These are phyloP conservation scores for Leptinotarsa undecemlineata DNA, from an alignment of 1,140 invertebrate species.

Conservation along the genomic window DNA sequence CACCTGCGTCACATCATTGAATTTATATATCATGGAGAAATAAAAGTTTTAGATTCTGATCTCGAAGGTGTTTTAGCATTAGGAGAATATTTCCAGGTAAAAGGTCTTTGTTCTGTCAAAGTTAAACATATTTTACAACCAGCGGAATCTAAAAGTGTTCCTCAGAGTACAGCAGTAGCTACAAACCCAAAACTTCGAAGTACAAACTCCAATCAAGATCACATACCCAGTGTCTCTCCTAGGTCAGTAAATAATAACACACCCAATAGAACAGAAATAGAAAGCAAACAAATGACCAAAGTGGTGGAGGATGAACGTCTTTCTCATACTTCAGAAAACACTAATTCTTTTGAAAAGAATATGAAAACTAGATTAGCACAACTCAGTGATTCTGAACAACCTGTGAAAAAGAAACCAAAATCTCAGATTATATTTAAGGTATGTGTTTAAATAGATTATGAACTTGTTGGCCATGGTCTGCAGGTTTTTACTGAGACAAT, in stretches of 20 bases:
- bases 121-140: slow-evolving; percentile 22
- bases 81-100: slow-evolving; percentile 57
- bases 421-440: neutral
- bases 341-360: neutral
- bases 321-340: neutral
- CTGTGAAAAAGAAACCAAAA: slow-evolving; percentile 17
- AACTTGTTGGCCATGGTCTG: no score
- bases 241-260: neutral
- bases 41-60: slow-evolving; percentile 58
- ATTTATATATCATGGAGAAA: slow-evolving; percentile 63
- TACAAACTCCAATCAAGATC: neutral
- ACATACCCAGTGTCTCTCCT: neutral
- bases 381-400: neutral
- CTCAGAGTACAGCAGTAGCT: neutral
- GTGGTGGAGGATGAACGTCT: neutral
- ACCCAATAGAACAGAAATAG: slow-evolving; percentile 12
- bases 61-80: slow-evolving; percentile 54
- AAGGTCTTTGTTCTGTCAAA: slow-evolving; percentile 52
- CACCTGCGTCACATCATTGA: slow-evolving; percentile 59
- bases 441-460: neutral
- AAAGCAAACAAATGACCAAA: neutral
- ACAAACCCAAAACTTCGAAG: neutral
- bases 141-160: neutral
- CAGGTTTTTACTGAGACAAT: no score
- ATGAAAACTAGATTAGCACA: neutral